phyloP scores from a whole-genome alignment of 35 echinoderm and acorn worm species.

The Apostichopus parvimensis region DNA sequence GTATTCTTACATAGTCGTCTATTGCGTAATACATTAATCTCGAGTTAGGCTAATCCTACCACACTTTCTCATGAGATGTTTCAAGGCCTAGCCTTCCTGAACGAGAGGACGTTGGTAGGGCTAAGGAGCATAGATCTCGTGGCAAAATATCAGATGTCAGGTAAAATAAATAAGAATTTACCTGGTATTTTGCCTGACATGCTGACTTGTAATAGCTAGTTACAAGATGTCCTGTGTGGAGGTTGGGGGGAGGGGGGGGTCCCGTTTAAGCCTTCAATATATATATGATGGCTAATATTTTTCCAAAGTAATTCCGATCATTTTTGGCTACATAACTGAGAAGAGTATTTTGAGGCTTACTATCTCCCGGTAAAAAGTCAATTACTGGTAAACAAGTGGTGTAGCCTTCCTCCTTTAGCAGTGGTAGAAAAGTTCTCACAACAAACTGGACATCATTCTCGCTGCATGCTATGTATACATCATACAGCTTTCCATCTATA shows the following conservation, averaged over 20 bases:
- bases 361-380: conserved; percentile 9
- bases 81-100: too few relatives aligned
- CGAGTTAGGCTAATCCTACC: not conserved
- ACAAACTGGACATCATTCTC: not conserved
- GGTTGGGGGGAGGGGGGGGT: too few relatives aligned
- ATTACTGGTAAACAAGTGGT: not conserved
- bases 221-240: too few relatives aligned
- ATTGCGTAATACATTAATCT: not conserved
- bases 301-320: not conserved
- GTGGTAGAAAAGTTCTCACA: not conserved
- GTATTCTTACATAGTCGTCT: not conserved
- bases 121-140: too few relatives aligned
- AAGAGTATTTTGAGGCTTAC: not conserved
- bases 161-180: too few relatives aligned
- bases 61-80: not conserved
- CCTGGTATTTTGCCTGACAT: too few relatives aligned
- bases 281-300: not conserved
- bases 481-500: conserved; percentile 19
- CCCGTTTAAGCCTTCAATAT: not conserved
- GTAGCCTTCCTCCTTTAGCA: conserved; percentile 1
- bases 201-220: too few relatives aligned
- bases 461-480: conserved; percentile 32
- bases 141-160: too few relatives aligned
- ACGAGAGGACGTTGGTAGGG: too few relatives aligned
- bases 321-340: not conserved